Conservation (phyloP, 2,888 invertebrate genomes). For the Lasioglossum lativentre region DNA sequence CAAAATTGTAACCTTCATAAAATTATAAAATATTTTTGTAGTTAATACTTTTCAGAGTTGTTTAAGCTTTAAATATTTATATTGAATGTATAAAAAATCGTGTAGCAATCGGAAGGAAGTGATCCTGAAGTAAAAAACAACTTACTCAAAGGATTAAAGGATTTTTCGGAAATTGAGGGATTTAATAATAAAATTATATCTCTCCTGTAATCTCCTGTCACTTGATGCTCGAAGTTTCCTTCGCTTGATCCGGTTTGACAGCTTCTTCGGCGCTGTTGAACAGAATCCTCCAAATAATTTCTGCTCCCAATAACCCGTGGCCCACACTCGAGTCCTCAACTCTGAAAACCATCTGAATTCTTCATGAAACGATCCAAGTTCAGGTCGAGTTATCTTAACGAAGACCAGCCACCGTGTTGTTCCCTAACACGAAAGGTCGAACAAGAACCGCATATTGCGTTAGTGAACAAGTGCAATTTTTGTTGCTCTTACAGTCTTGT, state of each 20-base stretch:
- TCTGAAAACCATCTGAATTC: slow-evolving; percentile 1
- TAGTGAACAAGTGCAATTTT: background rate
- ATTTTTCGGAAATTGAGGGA: background rate
- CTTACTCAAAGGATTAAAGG: background rate
- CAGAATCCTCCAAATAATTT: slow-evolving; percentile 20
- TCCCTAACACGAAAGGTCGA: background rate
- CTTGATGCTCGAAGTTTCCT: background rate
- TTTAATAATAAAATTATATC: slow-evolving; percentile 2
- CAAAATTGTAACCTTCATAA: background rate
- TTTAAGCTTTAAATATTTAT: background rate
- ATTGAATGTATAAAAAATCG: background rate
- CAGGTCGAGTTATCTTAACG: background rate
- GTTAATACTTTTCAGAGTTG: too few relatives aligned
- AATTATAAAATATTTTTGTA: background rate
- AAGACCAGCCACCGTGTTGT: background rate
- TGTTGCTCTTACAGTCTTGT: background rate
- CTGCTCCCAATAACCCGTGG: background rate
- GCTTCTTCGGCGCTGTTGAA: background rate
- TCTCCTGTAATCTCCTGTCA: background rate
- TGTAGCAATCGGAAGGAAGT: background rate
- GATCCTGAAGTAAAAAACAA: background rate
- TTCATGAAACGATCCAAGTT: slow-evolving; percentile 21
- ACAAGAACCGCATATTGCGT: background rate
- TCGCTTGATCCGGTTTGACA: background rate
- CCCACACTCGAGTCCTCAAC: background rate